These are phyloP conservation scores for Melanotaenia nigrans DNA, from an alignment of 2,797 vertebrate genomes.

Conservation along the genomic window DNA sequence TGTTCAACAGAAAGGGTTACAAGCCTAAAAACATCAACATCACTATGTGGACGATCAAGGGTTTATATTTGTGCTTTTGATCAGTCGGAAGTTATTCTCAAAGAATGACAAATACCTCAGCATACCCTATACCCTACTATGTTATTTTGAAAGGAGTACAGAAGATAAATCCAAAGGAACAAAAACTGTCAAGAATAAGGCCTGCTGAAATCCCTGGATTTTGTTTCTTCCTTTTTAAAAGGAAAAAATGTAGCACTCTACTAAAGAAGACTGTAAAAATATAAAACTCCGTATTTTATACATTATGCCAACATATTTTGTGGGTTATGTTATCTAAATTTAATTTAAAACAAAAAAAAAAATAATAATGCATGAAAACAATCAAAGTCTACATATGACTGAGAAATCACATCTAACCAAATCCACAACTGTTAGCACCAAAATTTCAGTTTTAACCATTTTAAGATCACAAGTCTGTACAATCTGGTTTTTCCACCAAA, in stretches of 20 bases:
- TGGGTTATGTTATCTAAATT: constrained; percentile 38
- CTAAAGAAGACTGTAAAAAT: constrained; percentile 72
- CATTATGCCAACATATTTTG: constrained; percentile 56
- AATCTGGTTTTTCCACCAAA: constrained; percentile 71
- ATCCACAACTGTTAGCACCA: constrained; percentile 75
- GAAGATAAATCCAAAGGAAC: constrained; percentile 43
- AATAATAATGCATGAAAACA: constrained; percentile 15
- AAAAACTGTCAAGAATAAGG: constrained; percentile 49
- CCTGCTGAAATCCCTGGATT: constrained; percentile 60
- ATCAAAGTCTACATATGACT: constrained; percentile 49
- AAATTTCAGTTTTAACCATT: constrained; percentile 56
- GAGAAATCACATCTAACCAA: constrained; percentile 61
- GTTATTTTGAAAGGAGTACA: constrained; percentile 24
- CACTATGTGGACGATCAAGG: constrained; percentile 31
- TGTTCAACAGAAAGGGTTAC: constrained; percentile 65
- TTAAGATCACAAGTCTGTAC: constrained; percentile 65
- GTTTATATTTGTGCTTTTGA: constrained; percentile 72
- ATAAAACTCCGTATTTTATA: constrained; percentile 64
- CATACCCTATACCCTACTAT: constrained; percentile 6
- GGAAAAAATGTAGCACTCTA: constrained; percentile 60
- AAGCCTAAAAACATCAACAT: constrained; percentile 40
- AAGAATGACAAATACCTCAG: constrained; percentile 29
- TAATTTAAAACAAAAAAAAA: constrained; percentile 30
- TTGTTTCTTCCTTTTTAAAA: constrained; percentile 35
- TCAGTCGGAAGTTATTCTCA: constrained; percentile 45